These are phyloP conservation scores for Trachelus stipa DNA, from an alignment of 2,888 invertebrate genomes.

Conservation along the genomic window DNA sequence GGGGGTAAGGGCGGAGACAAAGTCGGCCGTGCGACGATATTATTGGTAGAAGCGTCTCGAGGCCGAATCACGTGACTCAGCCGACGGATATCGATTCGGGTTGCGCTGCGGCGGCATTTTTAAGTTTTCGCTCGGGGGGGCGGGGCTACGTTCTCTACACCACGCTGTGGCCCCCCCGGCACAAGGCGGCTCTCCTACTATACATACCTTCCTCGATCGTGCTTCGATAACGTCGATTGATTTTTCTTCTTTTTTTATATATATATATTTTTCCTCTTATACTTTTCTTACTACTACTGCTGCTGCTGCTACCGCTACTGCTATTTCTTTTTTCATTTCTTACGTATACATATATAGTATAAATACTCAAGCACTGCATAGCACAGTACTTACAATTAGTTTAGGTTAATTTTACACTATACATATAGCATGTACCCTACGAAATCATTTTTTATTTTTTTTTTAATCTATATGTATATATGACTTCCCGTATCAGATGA, in stretches of 20 bases:
- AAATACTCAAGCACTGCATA: not conserved
- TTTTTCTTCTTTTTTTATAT: slow-evolving; percentile 17
- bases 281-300: not conserved
- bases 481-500: not conserved
- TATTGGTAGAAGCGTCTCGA: not conserved
- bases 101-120: slow-evolving; percentile 84
- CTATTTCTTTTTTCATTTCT: not conserved
- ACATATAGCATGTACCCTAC: too few species aligned
- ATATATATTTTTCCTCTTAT: slow-evolving; percentile 2
- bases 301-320: not conserved
- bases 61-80: slow-evolving; percentile 70
- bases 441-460: too few species aligned
- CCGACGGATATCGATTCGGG: slow-evolving; percentile 81
- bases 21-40: not conserved
- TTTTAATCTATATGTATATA: not conserved
- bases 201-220: slow-evolving; percentile 15
- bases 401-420: not conserved
- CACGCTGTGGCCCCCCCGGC: slow-evolving; percentile 33
- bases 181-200: slow-evolving; percentile 6
- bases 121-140: slow-evolving; percentile 71
- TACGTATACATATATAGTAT: not conserved
- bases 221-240: slow-evolving; percentile 27
- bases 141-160: slow-evolving; percentile 46
- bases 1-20: slow-evolving; percentile 12
- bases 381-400: not conserved